These are phyloP conservation scores for Griposia aprilina DNA, from an alignment of 2,888 invertebrate genomes.

Conservation along the genomic window DNA sequence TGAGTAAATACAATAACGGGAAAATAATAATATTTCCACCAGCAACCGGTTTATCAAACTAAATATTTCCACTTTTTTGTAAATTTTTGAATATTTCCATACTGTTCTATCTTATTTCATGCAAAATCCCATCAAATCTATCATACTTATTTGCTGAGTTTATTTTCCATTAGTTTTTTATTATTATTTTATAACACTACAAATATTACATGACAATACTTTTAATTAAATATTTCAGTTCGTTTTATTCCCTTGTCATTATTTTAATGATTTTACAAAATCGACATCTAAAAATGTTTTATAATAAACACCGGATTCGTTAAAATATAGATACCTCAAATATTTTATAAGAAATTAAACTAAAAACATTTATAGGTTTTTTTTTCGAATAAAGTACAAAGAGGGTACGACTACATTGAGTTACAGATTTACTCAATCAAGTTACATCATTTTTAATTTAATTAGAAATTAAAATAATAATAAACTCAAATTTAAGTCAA, in stretches of 20 bases:
- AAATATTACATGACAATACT: slow-evolving; percentile 77
- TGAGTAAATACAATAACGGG: slow-evolving; percentile 8
- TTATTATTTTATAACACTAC: slow-evolving; percentile 79
- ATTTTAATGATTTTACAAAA: slow-evolving; percentile 80
- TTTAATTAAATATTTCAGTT: slow-evolving; percentile 86
- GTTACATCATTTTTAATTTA: background rate
- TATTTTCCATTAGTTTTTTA: slow-evolving; percentile 64
- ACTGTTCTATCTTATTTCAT: slow-evolving; percentile 66
- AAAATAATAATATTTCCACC: slow-evolving; percentile 4
- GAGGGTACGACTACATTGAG: background rate
- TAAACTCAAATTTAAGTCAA: background rate
- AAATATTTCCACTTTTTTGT: slow-evolving; percentile 25
- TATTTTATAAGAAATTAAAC: slow-evolving; percentile 38
- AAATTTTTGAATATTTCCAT: slow-evolving; percentile 41
- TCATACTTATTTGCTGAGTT: slow-evolving; percentile 67
- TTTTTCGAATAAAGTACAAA: background rate
- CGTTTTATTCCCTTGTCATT: slow-evolving; percentile 87
- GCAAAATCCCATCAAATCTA: slow-evolving; percentile 75
- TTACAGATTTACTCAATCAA: background rate
- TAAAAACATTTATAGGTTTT: background rate
- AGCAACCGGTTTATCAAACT: slow-evolving; percentile 14
- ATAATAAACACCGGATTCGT: slow-evolving; percentile 65
- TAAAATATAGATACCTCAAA: slow-evolving; percentile 68
- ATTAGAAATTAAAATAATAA: background rate
- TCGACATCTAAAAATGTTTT: slow-evolving; percentile 75